Evolutionary conservation across 2,888 invertebrate genomes (phyloP), one percentile per base, ranked within the genome.

Genomic region (Ctena decussata): DNA sequence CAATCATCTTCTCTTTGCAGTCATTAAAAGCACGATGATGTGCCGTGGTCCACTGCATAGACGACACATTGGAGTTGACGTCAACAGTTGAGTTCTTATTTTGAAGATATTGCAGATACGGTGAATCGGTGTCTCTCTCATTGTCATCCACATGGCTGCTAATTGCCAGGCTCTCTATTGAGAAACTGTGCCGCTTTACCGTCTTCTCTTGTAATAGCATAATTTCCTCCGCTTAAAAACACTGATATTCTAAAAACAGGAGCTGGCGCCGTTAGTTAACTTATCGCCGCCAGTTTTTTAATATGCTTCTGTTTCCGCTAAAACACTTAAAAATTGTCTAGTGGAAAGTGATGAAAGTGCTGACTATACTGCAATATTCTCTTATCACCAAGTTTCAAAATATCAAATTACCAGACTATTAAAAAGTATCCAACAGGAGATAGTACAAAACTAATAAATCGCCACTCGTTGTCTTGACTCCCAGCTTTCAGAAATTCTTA

Each of bases 141-240:
- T 49, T 72, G 3, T 77, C 70, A 6, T 88, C 85, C 37, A 53
- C 75, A 21, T 73, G 85, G 32, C 86, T 87, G 80, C 90, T 90
- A 41, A 87, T 77, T 11, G 90, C 89, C 65, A 90, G 72, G 70
- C 84, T 87, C 73, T 90, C 91, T 6, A 90, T 80, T 2, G 89
- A 87, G 75, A 90, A 91, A 73, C 89, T 86, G 49, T 87, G 86
- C 30, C 87, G 80, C 73, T 87, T 88, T n/a, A 30, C 41, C 15
- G 76, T 44, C 15, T 70, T 73, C 39, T 71, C 49, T 44, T 71
- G 70, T 12, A 78, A 46, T 37, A 79, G 27, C 53, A 77, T 82
- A 60, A 60, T 41, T 74, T 71, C 71, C 18, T n/a, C 65, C 57
- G 6, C n/a, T 32, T 11, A 35, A 39, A 71, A 41, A 21, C 46